Conservation (phyloP, 1,140 invertebrate species). For the Polypedilum pembai region DNA sequence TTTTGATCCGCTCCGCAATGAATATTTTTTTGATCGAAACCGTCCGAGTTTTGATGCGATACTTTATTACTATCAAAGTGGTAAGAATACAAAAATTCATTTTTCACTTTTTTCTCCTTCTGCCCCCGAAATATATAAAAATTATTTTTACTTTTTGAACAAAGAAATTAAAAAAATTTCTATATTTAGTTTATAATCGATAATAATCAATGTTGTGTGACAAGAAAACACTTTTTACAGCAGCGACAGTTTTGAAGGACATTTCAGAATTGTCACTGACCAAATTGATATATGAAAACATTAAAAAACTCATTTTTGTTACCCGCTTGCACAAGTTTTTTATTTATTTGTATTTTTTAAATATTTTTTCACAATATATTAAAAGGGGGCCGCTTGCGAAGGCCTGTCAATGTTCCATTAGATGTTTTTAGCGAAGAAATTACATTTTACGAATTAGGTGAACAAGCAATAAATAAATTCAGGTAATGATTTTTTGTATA, state of each 20-base stretch:
- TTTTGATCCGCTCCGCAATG: slow-evolving; percentile 96
- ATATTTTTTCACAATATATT: background rate
- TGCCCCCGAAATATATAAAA: too few relatives aligned
- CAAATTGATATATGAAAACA: too few relatives aligned
- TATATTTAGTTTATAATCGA: background rate
- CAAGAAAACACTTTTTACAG: background rate
- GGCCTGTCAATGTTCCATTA: slow-evolving; percentile 96
- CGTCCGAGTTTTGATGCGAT: slow-evolving; percentile 97
- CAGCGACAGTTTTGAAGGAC: too few relatives aligned
- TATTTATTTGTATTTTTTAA: background rate
- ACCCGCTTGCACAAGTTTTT: slow-evolving; percentile 2
- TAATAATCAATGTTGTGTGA: slow-evolving; percentile 13
- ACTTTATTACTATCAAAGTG: slow-evolving; percentile 98
- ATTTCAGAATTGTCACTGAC: too few relatives aligned
- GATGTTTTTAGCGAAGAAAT: slow-evolving; percentile 98
- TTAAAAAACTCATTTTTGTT: background rate
- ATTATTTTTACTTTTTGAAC: too few relatives aligned
- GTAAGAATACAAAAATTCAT: slow-evolving; percentile 33
- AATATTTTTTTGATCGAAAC: slow-evolving; percentile 99
- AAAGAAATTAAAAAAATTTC: too few relatives aligned
- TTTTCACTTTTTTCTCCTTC: too few relatives aligned
- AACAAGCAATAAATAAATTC: slow-evolving; percentile 95
- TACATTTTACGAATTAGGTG: slow-evolving; percentile 98
- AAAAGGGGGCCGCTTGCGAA: slow-evolving; percentile 78
- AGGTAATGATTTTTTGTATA: slow-evolving; percentile 50